Evolutionary conservation across 2,797 vertebrate species (phyloP), one percentile per base, ranked within the genome.

Genomic region (Pangasius larnaudii): DNA sequence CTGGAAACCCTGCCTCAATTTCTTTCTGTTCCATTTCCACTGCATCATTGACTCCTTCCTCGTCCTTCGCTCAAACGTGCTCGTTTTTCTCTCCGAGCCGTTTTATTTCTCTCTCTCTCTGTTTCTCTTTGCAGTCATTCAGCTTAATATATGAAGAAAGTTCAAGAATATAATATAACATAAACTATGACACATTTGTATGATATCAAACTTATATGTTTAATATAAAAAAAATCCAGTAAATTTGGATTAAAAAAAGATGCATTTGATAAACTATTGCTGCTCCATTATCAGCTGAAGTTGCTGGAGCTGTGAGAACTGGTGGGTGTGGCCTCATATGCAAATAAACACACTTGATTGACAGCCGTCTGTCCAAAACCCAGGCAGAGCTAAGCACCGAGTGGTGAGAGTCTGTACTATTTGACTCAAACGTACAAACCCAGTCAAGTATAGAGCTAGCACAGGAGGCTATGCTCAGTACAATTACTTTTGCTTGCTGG

Each of bases 1-100:
- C 58, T 82, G 77, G 91, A 93, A 93, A 93, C 92, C 90, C 91
- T 88, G 88, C 69, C 92, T 92, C 75, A 85, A 90, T 87, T 85
- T 84, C 91, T 83, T 46, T 86, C 77, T n/a, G 36, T 89, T 93
- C 92, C 95, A 80, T 88, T 88, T 89, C 86, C 51, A 88, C 56
- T 84, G 71, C 72, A 22, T 84, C 72, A 81, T 36, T 30, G 36
- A 30, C 49, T 63, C 58, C 78, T 53, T 53, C 27, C 18, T 59
- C 19, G 3, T 65, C 78, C 81, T 8, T 51, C 16, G 30, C 39
- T 56, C 42, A 82, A 14, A 82, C 75, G 51, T 27, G 36, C 42
- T 13, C 5, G 72, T n/a, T 67, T 10, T 51, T 63, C 74, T 91
- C 77, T n/a, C 71, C 2, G 16, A 22, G 33, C 27, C 71, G 3